A percentile compares a stretch with the other conserved stretches of the same genome.
Evolutionary conservation across 2,113 vertebrate genomes (phyloP).

Genomic region (Gasterosteus nipponicus): DNA sequence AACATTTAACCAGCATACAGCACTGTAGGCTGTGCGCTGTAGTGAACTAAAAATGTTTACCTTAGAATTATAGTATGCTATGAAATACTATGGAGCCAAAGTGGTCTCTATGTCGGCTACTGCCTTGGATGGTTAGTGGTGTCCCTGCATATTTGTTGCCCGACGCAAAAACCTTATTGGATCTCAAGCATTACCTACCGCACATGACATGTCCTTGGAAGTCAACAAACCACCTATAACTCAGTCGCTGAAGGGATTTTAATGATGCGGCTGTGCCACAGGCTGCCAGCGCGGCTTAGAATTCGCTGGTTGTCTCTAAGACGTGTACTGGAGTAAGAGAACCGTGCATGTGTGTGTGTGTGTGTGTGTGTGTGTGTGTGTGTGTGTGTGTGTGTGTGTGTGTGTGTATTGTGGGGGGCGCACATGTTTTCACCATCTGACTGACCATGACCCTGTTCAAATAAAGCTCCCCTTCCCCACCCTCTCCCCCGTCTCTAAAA

Average conservation of each 20-base stretch:
- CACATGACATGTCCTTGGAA: constrained; percentile 72
- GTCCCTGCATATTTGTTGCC: constrained; percentile 71
- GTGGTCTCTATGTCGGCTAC: constrained; percentile 37
- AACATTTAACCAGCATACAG: background rate
- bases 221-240: constrained; percentile 76
- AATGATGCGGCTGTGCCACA: constrained; percentile 67
- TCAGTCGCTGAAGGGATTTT: constrained; percentile 72
- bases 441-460: constrained; percentile 74
- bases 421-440: constrained; percentile 62
- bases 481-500: constrained; percentile 12
- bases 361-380: background rate
- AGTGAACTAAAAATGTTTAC: constrained; percentile 26
- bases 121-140: constrained; percentile 58
- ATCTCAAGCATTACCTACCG: constrained; percentile 66
- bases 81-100: constrained; percentile 23
- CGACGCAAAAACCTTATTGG: constrained; percentile 65
- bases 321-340: constrained; percentile 57
- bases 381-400: background rate
- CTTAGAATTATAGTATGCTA: constrained; percentile 22
- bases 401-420: constrained; percentile 9
- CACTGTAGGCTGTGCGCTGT: background rate
- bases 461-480: constrained; percentile 63
- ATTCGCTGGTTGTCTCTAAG: constrained; percentile 55
- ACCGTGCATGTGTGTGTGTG: background rate
- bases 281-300: constrained; percentile 60